These are phyloP conservation scores for Bombus picipes DNA, from an alignment of 1,140 invertebrate genomes.

Conservation along the genomic window DNA sequence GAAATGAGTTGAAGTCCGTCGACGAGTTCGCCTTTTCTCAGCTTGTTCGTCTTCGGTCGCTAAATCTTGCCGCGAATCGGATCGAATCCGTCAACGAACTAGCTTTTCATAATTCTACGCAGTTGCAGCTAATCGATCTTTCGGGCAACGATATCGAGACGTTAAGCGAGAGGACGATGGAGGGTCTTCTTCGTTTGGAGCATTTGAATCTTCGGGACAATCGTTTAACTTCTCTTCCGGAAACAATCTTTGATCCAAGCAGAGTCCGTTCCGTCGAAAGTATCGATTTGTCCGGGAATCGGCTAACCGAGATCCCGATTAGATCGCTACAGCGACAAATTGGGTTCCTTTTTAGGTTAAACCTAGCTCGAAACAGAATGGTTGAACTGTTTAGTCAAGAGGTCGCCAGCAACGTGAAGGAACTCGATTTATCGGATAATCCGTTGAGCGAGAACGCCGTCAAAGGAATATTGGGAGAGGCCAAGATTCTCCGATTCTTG, in stretches of 20 bases:
- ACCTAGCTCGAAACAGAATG: conserved; percentile 91
- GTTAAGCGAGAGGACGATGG: conserved; percentile 91
- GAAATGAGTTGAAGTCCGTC: conserved; percentile 89
- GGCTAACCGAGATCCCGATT: conserved; percentile 90
- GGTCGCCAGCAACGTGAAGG: conserved; percentile 93
- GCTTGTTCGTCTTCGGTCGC: conserved; percentile 86
- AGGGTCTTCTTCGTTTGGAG: conserved; percentile 90
- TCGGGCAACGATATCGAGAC: conserved; percentile 89
- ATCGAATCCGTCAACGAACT: conserved; percentile 91
- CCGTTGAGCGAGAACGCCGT: conserved; percentile 89
- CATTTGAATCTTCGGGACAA: conserved; percentile 90
- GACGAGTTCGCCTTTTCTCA: conserved; percentile 93
- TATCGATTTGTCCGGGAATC: conserved; percentile 90
- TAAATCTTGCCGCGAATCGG: conserved; percentile 89
- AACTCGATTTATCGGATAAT: conserved; percentile 93
- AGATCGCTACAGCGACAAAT: conserved; percentile 91
- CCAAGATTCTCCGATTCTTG: conserved; percentile 92
- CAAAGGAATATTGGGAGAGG: conserved; percentile 90
- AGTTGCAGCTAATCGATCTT: conserved; percentile 90
- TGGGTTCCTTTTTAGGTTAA: conserved; percentile 90
- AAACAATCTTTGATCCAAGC: conserved; percentile 91
- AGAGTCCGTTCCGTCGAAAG: conserved; percentile 91
- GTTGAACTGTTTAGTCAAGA: conserved; percentile 91
- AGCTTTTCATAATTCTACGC: conserved; percentile 95
- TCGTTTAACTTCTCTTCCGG: conserved; percentile 88